phyloP scores from a whole-genome alignment of 2,888 invertebrate species.

The Gryllus longicercus region DNA sequence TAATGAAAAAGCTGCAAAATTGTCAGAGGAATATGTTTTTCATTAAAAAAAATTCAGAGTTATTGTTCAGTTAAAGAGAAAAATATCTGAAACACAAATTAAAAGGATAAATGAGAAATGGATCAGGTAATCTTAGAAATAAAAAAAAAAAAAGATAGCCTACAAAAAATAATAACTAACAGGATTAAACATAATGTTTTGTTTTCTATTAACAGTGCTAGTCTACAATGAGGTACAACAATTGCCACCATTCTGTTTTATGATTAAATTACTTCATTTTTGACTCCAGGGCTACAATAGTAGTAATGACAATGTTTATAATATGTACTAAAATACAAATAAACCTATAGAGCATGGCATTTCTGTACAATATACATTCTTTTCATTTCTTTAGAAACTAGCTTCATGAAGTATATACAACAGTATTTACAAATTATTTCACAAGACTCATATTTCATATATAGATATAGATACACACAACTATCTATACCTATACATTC shows the following conservation, averaged over 20 bases:
- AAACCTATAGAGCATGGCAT: constrained; percentile 37
- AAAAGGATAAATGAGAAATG: no score
- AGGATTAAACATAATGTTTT: constrained; percentile 25
- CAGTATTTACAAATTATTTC: constrained; percentile 37
- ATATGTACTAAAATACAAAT: constrained; percentile 38
- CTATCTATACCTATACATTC: constrained; percentile 11
- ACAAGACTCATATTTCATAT: constrained; percentile 35
- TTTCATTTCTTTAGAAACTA: constrained; percentile 36
- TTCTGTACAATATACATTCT: constrained; percentile 38
- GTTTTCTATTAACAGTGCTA: constrained; percentile 33
- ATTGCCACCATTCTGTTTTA: constrained; percentile 29
- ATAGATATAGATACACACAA: constrained; percentile 34
- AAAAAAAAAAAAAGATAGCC: neutral
- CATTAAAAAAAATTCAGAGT: no score
- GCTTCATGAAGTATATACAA: constrained; percentile 36
- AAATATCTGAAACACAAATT: no score
- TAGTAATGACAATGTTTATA: constrained; percentile 38
- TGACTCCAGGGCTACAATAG: constrained; percentile 37
- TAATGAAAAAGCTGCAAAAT: no score
- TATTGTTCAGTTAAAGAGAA: no score
- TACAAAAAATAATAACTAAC: neutral
- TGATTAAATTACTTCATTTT: constrained; percentile 37
- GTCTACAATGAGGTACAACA: constrained; percentile 33
- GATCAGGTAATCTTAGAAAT: neutral
- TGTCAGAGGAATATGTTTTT: no score